Evolutionary conservation across 2,888 invertebrate species (phyloP).

Genomic region (Craniophora ligustri): DNA sequence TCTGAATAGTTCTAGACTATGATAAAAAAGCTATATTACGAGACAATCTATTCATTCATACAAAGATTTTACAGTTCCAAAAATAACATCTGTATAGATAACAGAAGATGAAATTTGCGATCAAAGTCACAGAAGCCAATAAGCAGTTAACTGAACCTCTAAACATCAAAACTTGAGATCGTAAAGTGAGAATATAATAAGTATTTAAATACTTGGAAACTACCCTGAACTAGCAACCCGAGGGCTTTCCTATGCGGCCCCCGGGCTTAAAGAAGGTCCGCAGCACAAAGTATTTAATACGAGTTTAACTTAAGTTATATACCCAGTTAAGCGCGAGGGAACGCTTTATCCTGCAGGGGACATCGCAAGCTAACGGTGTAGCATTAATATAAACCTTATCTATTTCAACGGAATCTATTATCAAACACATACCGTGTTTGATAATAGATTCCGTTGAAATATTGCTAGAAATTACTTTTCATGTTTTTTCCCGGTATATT

Average conservation of each 20-base stretch:
- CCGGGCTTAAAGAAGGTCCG: conserved; percentile 39
- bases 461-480: too few species aligned
- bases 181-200: conserved; percentile 36
- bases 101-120: too few species aligned
- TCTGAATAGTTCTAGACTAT: too few species aligned
- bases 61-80: too few species aligned
- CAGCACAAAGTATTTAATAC: conserved; percentile 50
- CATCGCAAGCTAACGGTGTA: conserved; percentile 5
- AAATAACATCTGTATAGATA: too few species aligned
- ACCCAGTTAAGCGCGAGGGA: conserved; percentile 29
- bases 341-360: conserved; percentile 38
- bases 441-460: too few species aligned
- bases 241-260: conserved; percentile 36
- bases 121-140: too few species aligned
- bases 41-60: too few species aligned
- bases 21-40: too few species aligned
- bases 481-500: too few species aligned
- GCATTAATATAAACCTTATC: background rate
- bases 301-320: conserved; percentile 46
- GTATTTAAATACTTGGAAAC: conserved; percentile 42
- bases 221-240: conserved; percentile 32
- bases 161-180: background rate
- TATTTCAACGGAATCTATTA: too few species aligned
- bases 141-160: background rate
- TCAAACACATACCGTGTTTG: background rate